Evolutionary conservation across 2,888 invertebrate species (phyloP), one percentile per base, ranked within the genome.

Genomic region (Dasypolia templi): DNA sequence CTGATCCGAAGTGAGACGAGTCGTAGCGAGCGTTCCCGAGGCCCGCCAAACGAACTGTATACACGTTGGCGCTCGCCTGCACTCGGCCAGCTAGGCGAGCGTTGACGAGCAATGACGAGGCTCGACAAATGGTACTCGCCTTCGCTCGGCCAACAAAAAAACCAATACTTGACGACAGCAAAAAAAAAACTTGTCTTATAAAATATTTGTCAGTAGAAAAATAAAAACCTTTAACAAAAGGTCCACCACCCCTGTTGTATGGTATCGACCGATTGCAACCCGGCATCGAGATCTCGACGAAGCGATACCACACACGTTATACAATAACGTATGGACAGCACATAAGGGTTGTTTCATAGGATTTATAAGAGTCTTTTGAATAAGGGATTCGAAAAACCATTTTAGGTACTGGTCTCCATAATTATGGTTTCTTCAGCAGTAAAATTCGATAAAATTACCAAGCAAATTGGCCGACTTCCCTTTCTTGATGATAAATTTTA

Each of bases 221-320:
- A 46, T 63, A 55, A 9, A 39, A 49, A 53, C 3, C 12, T 14
- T 1, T 5, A 32, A 0, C 35, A 14, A 72, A 80, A 69, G 49
- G 58, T 83, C 14, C 0, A 53, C 46, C 39, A 71, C 51, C 77
- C 53, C 72, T 66, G 68, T 74, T 49, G 46, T 72, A 59, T 72
- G 72, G 55, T 86, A 88, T 87, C 87, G 86, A 89, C 46, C 83
- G 86, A 84, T 85, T 82, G 83, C 83, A 75, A 69, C 69, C 35
- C 55, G 79, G 83, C 86, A 89, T 90, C 87, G 87, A 91, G 92
- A 93, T 93, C 85, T 86, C 82, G 56, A 76, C 82, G 86, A 86
- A 89, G 78, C 82, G 92, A 92, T 92, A 92, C 73, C 85, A 64
- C 64, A 86, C 92, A 91, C 90, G 91, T 88, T 85, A 87, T 75